phyloP scores from a whole-genome alignment of 2,113 vertebrate genomes.

The Antechinus stuartii region DNA sequence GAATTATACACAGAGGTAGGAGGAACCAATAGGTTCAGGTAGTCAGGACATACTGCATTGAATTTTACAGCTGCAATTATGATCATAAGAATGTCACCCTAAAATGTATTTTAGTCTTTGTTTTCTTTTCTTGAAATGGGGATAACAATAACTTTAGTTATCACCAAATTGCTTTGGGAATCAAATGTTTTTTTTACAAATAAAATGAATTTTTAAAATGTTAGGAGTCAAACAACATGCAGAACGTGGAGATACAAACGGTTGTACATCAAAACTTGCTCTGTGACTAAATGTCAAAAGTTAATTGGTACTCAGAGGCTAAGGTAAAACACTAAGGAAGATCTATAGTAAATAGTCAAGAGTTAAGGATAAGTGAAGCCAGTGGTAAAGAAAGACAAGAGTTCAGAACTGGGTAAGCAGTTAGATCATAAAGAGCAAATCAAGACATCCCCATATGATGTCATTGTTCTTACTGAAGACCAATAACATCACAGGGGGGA shows the following conservation, averaged over 20 bases:
- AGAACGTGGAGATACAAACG: not conserved
- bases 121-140: not conserved
- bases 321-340: not conserved
- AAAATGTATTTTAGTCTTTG: not conserved
- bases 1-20: not conserved
- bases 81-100: not conserved
- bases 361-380: not conserved
- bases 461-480: too few species aligned
- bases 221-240: not conserved
- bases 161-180: not conserved
- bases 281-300: not conserved
- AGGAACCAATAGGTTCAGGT: not conserved
- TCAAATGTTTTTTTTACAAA: not conserved
- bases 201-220: not conserved
- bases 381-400: not conserved
- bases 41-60: not conserved
- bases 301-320: not conserved
- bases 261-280: not conserved
- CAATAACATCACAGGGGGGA: too few species aligned
- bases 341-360: not conserved
- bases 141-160: not conserved
- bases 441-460: too few species aligned
- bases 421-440: constrained; percentile 1
- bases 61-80: not conserved
- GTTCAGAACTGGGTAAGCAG: not conserved